Evolutionary conservation across 2,888 invertebrate genomes (phyloP), one percentile per base, ranked within the genome.

Genomic region (Pachliopta kotzebuea): DNA sequence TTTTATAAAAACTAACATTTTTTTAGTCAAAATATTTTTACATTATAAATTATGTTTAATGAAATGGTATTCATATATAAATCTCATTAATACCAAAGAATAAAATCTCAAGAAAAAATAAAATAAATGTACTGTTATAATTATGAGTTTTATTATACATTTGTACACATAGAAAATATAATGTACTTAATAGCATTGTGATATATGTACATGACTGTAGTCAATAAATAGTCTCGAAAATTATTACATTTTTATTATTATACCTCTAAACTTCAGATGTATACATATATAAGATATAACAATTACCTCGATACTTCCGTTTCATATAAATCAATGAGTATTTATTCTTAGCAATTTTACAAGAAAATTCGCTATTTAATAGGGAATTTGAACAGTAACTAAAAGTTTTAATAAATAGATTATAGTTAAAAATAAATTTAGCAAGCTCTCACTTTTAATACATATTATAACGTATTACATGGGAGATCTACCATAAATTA

Each of bases 91-190:
- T 56, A 60, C 61, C 61, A 65, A 65, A 65, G 57, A 61, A n/a
- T 45, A 45, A n/a, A 45, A 45, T 45, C 45, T n/a, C 45, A n/a
- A 9, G 8, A 18, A 64, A 56, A 21, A 61, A 61, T 7, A 4
- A 55, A 53, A 52, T 31, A 57, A 53, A 54, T 54, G 9, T 2
- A 24, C 18, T 24, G 31, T 57, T 50, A 57, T 62, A 26, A 49
- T 55, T 53, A 67, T 56, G 56, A 56, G 59, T 69, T 86, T 86
- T 88, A 88, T 83, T 90, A 84, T 89, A 90, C 89, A 89, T 89
- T 88, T 90, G 89, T 90, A 90, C 90, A 90, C 73, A n/a, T n/a
- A 75, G 76, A 80, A 85, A 80, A 84, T 82, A 81, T 81, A 78
- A 85, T 86, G 84, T 88, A 85, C 82, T 83, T 83, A 83, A 77